Evolutionary conservation across 2,113 vertebrate species (phyloP).

Genomic region (Syrrhaptes paradoxus): DNA sequence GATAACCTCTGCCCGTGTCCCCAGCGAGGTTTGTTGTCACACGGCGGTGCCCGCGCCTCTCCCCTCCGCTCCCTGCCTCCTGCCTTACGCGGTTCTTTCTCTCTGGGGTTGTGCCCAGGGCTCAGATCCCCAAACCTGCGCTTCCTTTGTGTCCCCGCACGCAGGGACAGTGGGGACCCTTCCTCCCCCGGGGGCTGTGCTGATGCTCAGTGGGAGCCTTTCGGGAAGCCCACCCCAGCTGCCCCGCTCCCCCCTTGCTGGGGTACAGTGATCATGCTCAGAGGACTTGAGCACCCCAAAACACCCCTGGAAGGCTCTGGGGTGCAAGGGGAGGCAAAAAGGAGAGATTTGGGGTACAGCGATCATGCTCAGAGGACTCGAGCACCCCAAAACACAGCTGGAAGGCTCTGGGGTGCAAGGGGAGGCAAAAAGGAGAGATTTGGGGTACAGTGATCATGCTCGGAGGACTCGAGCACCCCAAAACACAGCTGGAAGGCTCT

Average conservation of each 20-base stretch:
- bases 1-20: background rate
- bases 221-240: background rate
- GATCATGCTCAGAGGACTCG: background rate
- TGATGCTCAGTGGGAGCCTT: background rate
- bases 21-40: background rate
- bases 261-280: background rate
- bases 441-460: background rate
- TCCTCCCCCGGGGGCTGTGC: background rate
- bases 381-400: background rate
- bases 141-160: background rate
- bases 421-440: background rate
- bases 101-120: constrained; percentile 2
- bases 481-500: background rate
- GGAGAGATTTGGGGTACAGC: background rate
- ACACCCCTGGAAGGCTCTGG: fast-evolving
- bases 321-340: background rate
- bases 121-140: background rate
- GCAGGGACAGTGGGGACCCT: background rate
- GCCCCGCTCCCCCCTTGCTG: background rate
- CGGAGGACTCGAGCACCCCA: background rate
- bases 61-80: background rate
- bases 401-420: fast-evolving
- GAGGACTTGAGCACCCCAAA: background rate
- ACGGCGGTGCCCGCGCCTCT: background rate
- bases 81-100: background rate